Evolutionary conservation across 1,140 invertebrate genomes (phyloP).

Genomic region (Drosophila ananassae): DNA sequence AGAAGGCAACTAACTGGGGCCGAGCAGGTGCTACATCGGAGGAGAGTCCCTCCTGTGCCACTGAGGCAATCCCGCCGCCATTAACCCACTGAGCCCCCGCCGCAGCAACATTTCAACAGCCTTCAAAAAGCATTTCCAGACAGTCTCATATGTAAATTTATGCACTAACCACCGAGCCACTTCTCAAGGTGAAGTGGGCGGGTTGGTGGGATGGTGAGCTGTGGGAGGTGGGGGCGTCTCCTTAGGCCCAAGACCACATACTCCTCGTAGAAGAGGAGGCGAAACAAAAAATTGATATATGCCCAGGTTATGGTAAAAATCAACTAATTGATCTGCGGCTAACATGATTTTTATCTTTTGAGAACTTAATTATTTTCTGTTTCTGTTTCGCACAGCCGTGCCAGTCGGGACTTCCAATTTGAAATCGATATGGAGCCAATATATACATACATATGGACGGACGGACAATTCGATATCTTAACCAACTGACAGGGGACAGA

Average conservation of each 20-base stretch:
- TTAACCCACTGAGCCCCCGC: constrained; percentile 33
- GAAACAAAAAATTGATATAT: constrained; percentile 75
- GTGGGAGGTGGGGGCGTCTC: constrained; percentile 32
- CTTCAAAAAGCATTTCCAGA: constrained; percentile 78
- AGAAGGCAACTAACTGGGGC: constrained; percentile 8
- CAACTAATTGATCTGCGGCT: constrained; percentile 81
- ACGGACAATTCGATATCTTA: constrained; percentile 44
- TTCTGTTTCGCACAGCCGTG: constrained; percentile 47
- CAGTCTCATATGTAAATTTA: constrained; percentile 80
- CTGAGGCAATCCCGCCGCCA: background rate
- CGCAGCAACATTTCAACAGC: constrained; percentile 77
- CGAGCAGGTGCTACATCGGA: constrained; percentile 37
- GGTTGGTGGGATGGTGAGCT: background rate
- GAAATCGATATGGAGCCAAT: constrained; percentile 62
- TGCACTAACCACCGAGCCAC: constrained; percentile 46
- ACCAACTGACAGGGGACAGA: constrained; percentile 44
- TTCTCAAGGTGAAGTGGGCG: constrained; percentile 13
- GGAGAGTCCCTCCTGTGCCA: constrained; percentile 19
- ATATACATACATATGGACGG: constrained; percentile 16
- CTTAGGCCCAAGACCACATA: constrained; percentile 24
- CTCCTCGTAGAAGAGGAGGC: constrained; percentile 19
- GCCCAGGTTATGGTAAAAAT: constrained; percentile 66
- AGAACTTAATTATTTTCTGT: constrained; percentile 83
- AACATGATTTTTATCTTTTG: constrained; percentile 83
- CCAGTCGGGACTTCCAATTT: constrained; percentile 59